Evolutionary conservation across 2,797 vertebrate species (phyloP), one percentile per base, ranked within the genome.

Genomic region (Sebastes ruberrimus): DNA sequence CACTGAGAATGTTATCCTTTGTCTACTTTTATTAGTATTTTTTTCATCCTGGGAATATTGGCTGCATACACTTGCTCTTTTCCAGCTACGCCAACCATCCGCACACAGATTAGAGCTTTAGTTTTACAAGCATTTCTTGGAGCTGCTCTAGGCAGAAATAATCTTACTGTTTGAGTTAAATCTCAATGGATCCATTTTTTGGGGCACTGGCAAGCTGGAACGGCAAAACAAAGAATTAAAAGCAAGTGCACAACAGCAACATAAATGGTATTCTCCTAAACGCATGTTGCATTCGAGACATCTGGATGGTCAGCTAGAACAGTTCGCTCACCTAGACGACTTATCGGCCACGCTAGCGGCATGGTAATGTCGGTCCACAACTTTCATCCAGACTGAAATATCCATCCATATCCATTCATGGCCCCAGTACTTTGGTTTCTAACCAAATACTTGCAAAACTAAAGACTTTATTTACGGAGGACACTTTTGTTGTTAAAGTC

Each of bases 21-120:
- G 27, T 74, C 30, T 28, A 18, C 28, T 63, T 76, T 32, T 64
- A 69, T 74, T 71, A 7, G n/a, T 63, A 59, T 32, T 38, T 57
- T 68, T 76, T 56, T 23, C 27, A 68, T 64, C 3, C n/a, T 33
- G 35, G 5, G 25, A 76, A 71, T 60, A 46, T 77, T 86, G 67
- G 72, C 76, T 65, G 52, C 53, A n/a, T 13, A 35, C 6, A 10
- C 33, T 80, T 70, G 69, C 25, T 61, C 68, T 82, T 83, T 61
- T 76, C 66, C 69, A 28, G 64, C 77, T 55, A 52, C 68, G 80
- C 74, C 70, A 76, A 62, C 28, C 49, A 65, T 77, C 32, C 57
- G 27, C 30, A 72, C 75, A 74, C 74, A 78, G 81, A 88, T 90
- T 69, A 82, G 32, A 77, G 80, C 55, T 82, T 85, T 62, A 74